Conservation (phyloP, 2,113 vertebrate genomes). For the Ariopsis seemanni region DNA sequence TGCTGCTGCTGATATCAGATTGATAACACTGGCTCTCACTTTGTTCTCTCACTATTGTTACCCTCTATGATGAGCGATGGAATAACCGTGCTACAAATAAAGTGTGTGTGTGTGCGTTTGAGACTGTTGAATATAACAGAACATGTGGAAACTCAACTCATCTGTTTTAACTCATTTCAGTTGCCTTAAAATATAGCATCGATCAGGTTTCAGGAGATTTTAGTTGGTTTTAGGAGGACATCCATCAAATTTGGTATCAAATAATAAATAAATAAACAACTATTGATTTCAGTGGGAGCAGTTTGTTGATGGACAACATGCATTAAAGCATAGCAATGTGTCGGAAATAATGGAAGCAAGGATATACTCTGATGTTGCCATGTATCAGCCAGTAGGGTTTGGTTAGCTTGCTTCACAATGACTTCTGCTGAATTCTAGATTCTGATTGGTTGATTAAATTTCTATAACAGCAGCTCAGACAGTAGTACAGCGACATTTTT, state of each 20-base stretch:
- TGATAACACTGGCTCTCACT: neutral
- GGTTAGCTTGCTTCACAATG: neutral
- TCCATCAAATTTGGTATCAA: neutral
- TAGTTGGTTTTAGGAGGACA: neutral
- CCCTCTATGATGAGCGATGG: neutral
- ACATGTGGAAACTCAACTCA: neutral
- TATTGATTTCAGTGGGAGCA: neutral
- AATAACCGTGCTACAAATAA: neutral
- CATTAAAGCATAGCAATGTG: neutral
- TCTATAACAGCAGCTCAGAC: neutral
- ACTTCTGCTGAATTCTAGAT: neutral
- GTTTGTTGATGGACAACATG: neutral
- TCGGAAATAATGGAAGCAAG: neutral
- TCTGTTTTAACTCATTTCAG: neutral
- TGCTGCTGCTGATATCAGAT: neutral
- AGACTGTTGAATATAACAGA: neutral
- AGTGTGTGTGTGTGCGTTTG: neutral
- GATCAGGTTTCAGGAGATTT: too few relatives aligned
- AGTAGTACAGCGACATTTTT: neutral
- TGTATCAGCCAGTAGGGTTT: neutral
- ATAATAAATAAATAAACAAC: neutral
- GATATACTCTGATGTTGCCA: neutral
- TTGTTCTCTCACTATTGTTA: constrained; percentile 10
- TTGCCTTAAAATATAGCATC: neutral
- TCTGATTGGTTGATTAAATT: neutral